Base-by-base conservation (phyloP, 1,140 invertebrate genomes). In the Ceratoteleas bidentatus region DNA sequence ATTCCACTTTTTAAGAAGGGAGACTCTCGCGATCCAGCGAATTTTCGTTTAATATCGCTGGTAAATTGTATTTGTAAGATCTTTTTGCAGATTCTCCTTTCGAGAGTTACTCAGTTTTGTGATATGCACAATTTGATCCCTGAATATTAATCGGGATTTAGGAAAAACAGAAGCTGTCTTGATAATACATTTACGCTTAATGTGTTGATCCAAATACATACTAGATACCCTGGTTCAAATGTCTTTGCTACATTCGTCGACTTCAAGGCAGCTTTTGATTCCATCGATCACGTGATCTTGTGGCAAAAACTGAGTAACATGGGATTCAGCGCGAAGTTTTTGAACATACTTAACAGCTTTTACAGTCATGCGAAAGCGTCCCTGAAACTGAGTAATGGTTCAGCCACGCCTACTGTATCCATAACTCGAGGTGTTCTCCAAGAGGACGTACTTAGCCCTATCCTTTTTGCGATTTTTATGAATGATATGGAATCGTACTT, bases 151-250 rank as follows among this genome's bases (percentile, higher is more conserved):
- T 38, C 36, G 9, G 36, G 36, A 6, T 38, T 38, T 38, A 5
- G 36, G 5, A 32, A 16, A 10, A 14, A 32, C 7, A 38, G 50
- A 2, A 56, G 69, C 9, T 62, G 58, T 24, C 0, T 40, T 0
- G 69, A 72, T 16, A 72, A 72, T 16, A 34, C 62, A 15, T 72
- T 72, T 32, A 72, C 45, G n/a, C 6, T 13, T 72, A 1, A n/a
- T 15, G 0, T 52, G 57, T 6, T 72, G 2, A 72, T 72, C 9
- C 58, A 47, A 45, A 10, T 61, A 0, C 47, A 72, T 3, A 62
- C 57, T 0, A 6, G 34, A 5, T 62, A 90, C 72, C 76, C 87
- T 78, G 13, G 38, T 0, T 33, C 47, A 8, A 72, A 9, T 32
- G 13, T 70, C 0, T 70, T 36, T 9, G 33, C 24, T 0, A 43